Base-by-base conservation (phyloP, 2,888 invertebrate genomes). In the Scaptomyza caliginosa region DNA sequence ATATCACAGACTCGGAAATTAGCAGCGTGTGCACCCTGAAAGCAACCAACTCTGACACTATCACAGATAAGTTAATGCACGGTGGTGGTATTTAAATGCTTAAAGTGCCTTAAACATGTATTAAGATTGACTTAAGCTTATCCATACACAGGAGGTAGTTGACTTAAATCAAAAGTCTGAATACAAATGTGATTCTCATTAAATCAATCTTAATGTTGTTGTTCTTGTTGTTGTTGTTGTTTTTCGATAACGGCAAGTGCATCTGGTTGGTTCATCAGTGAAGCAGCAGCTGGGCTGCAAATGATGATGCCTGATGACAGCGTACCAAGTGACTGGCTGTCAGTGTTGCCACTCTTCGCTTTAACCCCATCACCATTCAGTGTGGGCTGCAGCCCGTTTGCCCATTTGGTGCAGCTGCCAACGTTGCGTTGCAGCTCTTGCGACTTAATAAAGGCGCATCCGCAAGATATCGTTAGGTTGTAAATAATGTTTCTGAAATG, bases 401-500 rank as follows among this genome's bases (percentile, higher is more conserved):
- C 46, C 48, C 57, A 70, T 75, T 70, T 55, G 38, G 17, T 45
- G 65, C 71, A 65, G 32, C 21, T 40, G 57, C 42, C 52, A 65
- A 45, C 42, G 43, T 46, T n/a, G 45, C 17, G 5, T 45, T 26
- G 17, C n/a, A 28, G 28, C n/a, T 17, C 45, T 28, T 16, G 36
- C 34, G 24, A 39, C 54, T 62, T 56, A 49, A 68, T 50, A 60
- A 67, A 62, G 63, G 48, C 49, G 55, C 68, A 60, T 62, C 56
- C 73, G 54, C 63, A 66, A 64, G 56, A 73, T 43, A 67, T 67
- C 40, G 45, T 79, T 67, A 56, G 62, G 46, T 69, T 79, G 80
- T 64, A 73, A 73, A 73, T 75, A 82, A 77, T 74, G 67, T 30
- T 68, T 58, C 63, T 57, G 54, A 55, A 63, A 58, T 57, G 49